phyloP scores from a whole-genome alignment of 2,888 invertebrate genomes.

The Ophion ventricosus region DNA sequence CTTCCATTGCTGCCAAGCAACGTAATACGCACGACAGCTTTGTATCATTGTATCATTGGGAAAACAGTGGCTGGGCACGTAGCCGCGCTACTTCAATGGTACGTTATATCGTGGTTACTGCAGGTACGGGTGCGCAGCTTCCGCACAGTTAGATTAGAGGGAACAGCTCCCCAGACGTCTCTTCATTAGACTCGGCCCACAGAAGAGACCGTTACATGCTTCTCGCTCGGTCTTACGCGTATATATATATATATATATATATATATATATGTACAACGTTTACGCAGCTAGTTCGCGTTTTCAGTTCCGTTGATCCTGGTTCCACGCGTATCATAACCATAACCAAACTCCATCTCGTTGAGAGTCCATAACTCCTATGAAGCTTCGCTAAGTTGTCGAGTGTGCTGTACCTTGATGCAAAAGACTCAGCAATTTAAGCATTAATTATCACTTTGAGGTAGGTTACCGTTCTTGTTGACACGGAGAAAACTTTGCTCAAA shows the following conservation, averaged over 20 bases:
- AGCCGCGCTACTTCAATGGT: slow-evolving; percentile 66
- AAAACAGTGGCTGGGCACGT: slow-evolving; percentile 62
- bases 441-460: slow-evolving; percentile 1
- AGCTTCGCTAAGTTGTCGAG: background rate
- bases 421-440: slow-evolving; percentile 26
- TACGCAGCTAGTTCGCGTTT: slow-evolving; percentile 17
- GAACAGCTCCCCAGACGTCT: slow-evolving; percentile 80
- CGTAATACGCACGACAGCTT: slow-evolving; percentile 53
- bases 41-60: slow-evolving; percentile 67
- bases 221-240: slow-evolving; percentile 56
- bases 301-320: slow-evolving; percentile 65
- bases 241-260: background rate
- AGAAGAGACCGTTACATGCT: slow-evolving; percentile 72
- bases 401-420: background rate
- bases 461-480: background rate
- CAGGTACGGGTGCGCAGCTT: slow-evolving; percentile 66
- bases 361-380: slow-evolving; percentile 32
- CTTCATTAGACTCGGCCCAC: slow-evolving; percentile 77
- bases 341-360: slow-evolving; percentile 57
- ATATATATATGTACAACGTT: background rate
- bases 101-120: slow-evolving; percentile 55
- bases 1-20: slow-evolving; percentile 46
- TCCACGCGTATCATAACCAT: slow-evolving; percentile 49
- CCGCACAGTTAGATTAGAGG: slow-evolving; percentile 79
- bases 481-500: background rate